Evolutionary conservation across 2,888 invertebrate species (phyloP), one percentile per base, ranked within the genome.

Genomic region (Andrena camellia): DNA sequence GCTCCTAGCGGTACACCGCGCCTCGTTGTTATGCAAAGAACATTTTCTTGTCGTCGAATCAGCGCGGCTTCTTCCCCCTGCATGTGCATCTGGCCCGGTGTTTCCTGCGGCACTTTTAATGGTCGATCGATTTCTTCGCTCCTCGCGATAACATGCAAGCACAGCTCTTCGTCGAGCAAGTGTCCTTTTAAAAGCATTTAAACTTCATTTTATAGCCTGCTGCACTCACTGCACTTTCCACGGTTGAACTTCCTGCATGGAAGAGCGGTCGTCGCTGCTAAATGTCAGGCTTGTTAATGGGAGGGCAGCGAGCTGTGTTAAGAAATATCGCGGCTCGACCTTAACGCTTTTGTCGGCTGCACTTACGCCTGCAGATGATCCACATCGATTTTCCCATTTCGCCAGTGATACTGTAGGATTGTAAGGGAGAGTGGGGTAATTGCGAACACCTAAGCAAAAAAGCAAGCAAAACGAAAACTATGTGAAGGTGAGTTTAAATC

Each of bases 11-110:
- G 86, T 86, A 87, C 78, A 75, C 68, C 42, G 42, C 42, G 85
- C 71, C 72, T 87, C 85, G 84, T 88, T 85, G 75, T 86, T 87
- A 86, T 87, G 86, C 87, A 81, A 69, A 81, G 79, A 84, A 81
- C 83, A 84, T 81, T 88, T 87, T 76, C 86, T 81, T 76, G 73
- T 68, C 70, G 73, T 69, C 76, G 81, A 82, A 83, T 84, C 85
- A 54, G 42, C 69, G 59, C 66, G 59, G 63, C 59, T 75, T 73
- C 69, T 62, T 54, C 63, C 54, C 64, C 48, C 42, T 54, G 20
- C n/a, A 54, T 23, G 57, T 23, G 23, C 17, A 8, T n/a, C 42
- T 54, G 35, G 33, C 52, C 52, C 33, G n/a, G 17, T 0, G 10
- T 62, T 62, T 33, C 33, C 1, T 5, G 70, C 1, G 20, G 31